Evolutionary conservation across 2,888 invertebrate genomes (phyloP), one percentile per base, ranked within the genome.

Genomic region (Marronus borbonicus): DNA sequence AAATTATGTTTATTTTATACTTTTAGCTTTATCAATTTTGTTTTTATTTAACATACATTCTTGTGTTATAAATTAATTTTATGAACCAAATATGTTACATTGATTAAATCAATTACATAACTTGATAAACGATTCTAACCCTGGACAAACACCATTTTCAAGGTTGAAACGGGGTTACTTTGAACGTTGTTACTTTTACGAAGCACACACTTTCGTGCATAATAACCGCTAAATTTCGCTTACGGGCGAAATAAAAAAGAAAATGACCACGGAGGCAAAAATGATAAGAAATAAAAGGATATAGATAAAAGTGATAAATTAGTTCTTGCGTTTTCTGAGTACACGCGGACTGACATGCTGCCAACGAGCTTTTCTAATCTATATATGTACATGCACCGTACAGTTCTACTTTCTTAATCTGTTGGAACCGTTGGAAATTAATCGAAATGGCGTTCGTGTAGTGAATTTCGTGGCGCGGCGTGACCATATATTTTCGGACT

Each of bases 401-500:
- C 36, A n/a, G 66, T 66, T 69, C 50, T 69, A 69, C 52, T 50
- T 55, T 55, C 52, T 72, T 72, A 55, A 72, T 72, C 58, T 39
- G 24, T 12, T 44, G 58, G 58, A 72, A 24, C 50, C 50, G 58
- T 58, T 58, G 55, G 58, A 72, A 72, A 72, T 72, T 72, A 72
- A 72, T 72, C 72, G 55, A 72, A 58, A 72, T 58, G 72, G 72
- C 72, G 58, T 28, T 58, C 20, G 58, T 39, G 72, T 60, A 72
- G 58, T 72, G 72, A 72, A 72, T 72, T 58, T 72, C 39, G 36
- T 36, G 60, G 72, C 68, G 17, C 44, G 62, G 62, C 66, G 58
- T 72, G 58, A 72, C 55, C 58, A 72, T 72, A 72, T 72, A 72
- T 72, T 72, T 72, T 72, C 58, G 58, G 58, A 60, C 39, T 58